Base-by-base conservation (phyloP, 2,888 invertebrate genomes). In the Apantesis nais region DNA sequence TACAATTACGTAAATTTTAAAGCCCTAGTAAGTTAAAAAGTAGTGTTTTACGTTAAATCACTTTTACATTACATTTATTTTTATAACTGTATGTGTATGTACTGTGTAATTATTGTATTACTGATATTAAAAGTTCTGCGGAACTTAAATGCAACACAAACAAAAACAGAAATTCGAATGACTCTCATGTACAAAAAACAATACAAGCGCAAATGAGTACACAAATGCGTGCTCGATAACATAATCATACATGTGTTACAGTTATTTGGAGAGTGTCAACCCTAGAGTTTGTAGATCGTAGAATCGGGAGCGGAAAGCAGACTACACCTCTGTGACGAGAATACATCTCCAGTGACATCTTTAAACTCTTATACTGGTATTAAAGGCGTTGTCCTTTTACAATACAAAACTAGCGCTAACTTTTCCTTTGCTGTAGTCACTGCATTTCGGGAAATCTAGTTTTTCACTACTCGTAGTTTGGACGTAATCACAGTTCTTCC, bases 361-460 rank as follows among this genome's bases (percentile, higher is more conserved):
- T 78, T 77, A 77, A 81, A 76, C 83, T 78, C 75, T 75, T 77
- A 68, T 70, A 74, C 67, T 76, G 34, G 73, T 76, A 72, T 80
- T 79, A 82, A 82, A 77, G 72, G 70, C 79, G 80, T 80, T 82
- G 78, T 82, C 65, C 75, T 78, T 73, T 74, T 71, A 79, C 75
- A 72, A 79, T 72, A 74, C 71, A 61, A 67, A 76, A 76, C 75
- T 71, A 70, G 71, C n/a, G 52, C 73, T 70, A 75, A 78, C 72
- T 81, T 71, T 78, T 72, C 70, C 70, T 72, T 67, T 48, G 65
- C 44, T 68, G 62, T 52, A 62, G 44, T 41, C 72, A 29, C 66
- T 72, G 62, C 64, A 66, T 66, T 75, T 74, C 60, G 52, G 63
- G 0, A 52, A 62, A 67, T 41, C 14, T 39, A 58, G 37, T 58